A percentile compares a stretch with the other conserved stretches of the same genome.
These are phyloP conservation scores for Bambusicola thoracicus DNA, from an alignment of 2,113 vertebrate species.

Conservation along the genomic window DNA sequence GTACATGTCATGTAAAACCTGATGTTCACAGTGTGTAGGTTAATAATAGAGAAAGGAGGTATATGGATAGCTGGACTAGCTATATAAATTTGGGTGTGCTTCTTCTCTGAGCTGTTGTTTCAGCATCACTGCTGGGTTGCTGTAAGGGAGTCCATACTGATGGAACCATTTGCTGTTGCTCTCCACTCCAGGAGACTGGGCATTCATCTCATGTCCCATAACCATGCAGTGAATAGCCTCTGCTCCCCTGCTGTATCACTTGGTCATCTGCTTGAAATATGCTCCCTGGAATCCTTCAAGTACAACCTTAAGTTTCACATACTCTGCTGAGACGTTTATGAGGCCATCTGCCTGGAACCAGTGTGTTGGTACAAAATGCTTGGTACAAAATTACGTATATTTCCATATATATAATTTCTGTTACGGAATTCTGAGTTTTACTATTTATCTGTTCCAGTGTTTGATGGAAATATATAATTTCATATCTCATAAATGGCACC, in stretches of 20 bases:
- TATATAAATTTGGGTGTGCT: neutral
- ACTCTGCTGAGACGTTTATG: slow-evolving; percentile 41
- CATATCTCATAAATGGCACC: neutral
- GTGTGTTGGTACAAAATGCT: neutral
- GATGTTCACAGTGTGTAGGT: neutral
- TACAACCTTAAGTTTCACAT: slow-evolving; percentile 21
- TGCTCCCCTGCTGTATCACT: slow-evolving; percentile 17
- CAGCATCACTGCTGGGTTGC: neutral
- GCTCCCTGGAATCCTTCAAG: slow-evolving; percentile 2
- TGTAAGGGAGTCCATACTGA: neutral
- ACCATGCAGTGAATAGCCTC: neutral
- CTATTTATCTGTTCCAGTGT: neutral
- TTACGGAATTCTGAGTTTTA: slow-evolving; percentile 17
- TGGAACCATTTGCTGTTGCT: neutral
- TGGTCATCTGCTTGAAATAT: neutral
- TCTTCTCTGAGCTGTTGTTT: neutral
- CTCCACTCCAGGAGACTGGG: rapidly evolving
- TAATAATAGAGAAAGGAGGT: neutral
- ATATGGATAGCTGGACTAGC: neutral
- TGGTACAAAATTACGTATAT: slow-evolving; percentile 23
- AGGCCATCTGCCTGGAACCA: slow-evolving; percentile 25
- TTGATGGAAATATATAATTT: neutral
- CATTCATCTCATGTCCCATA: neutral
- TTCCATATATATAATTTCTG: slow-evolving; percentile 18
- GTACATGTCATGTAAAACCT: neutral